These are phyloP conservation scores for Oxyruncus cristatus DNA, from an alignment of 2,113 vertebrate species.

Conservation along the genomic window DNA sequence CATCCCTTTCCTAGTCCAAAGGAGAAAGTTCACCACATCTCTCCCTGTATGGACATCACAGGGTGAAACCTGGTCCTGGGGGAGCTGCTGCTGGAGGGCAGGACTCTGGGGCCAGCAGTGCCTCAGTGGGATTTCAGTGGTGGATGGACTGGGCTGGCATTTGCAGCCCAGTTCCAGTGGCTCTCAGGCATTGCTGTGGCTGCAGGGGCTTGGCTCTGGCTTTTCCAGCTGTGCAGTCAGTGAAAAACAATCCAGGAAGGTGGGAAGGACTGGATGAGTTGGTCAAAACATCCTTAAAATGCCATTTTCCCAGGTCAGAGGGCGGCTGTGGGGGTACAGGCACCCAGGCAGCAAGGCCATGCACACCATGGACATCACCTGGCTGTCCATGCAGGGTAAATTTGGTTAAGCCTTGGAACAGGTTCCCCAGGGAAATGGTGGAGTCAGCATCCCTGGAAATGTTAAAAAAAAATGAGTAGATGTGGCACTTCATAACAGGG, in stretches of 20 bases:
- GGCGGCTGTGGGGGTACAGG: neutral
- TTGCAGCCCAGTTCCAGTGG: neutral
- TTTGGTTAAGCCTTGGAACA: neutral
- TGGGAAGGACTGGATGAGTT: neutral
- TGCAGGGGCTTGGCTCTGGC: neutral
- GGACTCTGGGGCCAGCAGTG: neutral
- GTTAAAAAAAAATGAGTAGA: neutral
- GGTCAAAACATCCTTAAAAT: neutral
- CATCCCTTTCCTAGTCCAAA: neutral
- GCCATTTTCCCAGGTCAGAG: neutral
- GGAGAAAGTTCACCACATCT: neutral
- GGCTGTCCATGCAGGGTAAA: rapidly evolving
- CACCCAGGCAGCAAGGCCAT: rapidly evolving
- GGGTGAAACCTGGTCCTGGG: neutral
- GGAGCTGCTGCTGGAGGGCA: neutral
- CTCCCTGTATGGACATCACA: rapidly evolving
- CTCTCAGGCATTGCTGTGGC: neutral
- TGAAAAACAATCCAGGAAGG: neutral
- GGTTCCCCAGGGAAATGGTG: neutral
- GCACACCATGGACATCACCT: neutral
- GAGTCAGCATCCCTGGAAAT: neutral
- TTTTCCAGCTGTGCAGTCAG: neutral
- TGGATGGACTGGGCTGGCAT: neutral
- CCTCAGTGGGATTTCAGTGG: neutral
- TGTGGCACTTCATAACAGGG: neutral